Percentiles rank a stretch among this genome's conserved stretches.
phyloP scores from a whole-genome alignment of 2,797 vertebrate species.

The Parauchenoglanis punctatus region DNA sequence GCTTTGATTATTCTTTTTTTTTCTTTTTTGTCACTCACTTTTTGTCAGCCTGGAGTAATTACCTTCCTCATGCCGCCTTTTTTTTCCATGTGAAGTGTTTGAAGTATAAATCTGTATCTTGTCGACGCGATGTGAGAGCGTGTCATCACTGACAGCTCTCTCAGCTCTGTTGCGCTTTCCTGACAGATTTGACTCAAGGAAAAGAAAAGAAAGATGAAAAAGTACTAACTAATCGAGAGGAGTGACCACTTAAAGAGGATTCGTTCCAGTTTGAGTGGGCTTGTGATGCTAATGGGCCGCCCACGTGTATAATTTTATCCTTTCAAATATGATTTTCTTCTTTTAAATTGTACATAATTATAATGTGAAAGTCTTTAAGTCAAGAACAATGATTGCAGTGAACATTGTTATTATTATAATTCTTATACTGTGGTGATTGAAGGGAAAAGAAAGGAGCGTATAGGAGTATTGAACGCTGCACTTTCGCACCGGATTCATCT shows the following conservation, averaged over 20 bases:
- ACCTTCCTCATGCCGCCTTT: slow-evolving; percentile 34
- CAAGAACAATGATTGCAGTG: slow-evolving; percentile 12
- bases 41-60: slow-evolving; percentile 47
- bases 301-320: slow-evolving; percentile 75
- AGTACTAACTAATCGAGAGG: slow-evolving; percentile 35
- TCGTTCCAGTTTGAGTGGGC: slow-evolving; percentile 62
- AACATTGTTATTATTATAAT: slow-evolving; percentile 11
- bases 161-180: slow-evolving; percentile 39
- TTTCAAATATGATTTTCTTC: slow-evolving; percentile 59
- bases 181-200: slow-evolving; percentile 49
- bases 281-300: slow-evolving; percentile 61
- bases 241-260: slow-evolving; percentile 63
- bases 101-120: slow-evolving; percentile 50
- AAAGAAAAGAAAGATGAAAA: slow-evolving; percentile 36
- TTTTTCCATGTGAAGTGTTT: slow-evolving; percentile 50
- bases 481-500: not conserved
- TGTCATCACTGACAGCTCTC: slow-evolving; percentile 42
- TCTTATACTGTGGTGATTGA: slow-evolving; percentile 15
- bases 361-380: slow-evolving; percentile 57
- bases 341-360: slow-evolving; percentile 62
- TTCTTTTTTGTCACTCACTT: slow-evolving; percentile 17
- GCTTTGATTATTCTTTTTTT: slow-evolving; percentile 29
- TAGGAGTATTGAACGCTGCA: not conserved
- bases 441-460: slow-evolving; percentile 9
- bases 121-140: slow-evolving; percentile 34